phyloP scores from a whole-genome alignment of 2,888 invertebrate species.

The Apotomis turbidana region DNA sequence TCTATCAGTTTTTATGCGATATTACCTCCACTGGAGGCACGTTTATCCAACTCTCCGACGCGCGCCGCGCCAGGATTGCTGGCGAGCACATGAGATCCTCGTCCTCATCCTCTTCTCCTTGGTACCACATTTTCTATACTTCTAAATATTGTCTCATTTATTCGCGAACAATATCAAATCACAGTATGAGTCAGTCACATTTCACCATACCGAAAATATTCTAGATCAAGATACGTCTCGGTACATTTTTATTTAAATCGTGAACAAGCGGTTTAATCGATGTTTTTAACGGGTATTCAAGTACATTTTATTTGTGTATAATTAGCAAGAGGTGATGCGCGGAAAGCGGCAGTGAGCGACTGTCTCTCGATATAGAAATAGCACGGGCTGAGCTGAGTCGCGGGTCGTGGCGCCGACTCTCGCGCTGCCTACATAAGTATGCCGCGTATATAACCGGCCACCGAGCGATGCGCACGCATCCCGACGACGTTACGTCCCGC shows the following conservation, averaged over 20 bases:
- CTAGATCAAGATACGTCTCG: slow-evolving; percentile 19
- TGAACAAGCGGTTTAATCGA: slow-evolving; percentile 16
- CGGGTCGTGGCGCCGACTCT: slow-evolving; percentile 50
- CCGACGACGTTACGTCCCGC: slow-evolving; percentile 4
- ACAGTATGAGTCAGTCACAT: slow-evolving; percentile 31
- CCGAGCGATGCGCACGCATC: slow-evolving; percentile 2
- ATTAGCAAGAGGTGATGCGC: slow-evolving; percentile 77
- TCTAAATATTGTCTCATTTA: slow-evolving; percentile 37
- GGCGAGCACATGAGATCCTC: slow-evolving; percentile 94
- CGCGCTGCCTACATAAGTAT: slow-evolving; percentile 42
- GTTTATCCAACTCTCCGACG: slow-evolving; percentile 95
- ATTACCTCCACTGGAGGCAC: slow-evolving; percentile 93
- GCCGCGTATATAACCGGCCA: slow-evolving; percentile 16
- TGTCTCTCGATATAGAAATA: slow-evolving; percentile 81
- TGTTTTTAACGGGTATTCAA: slow-evolving; percentile 35
- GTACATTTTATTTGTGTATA: slow-evolving; percentile 50
- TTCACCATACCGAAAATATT: slow-evolving; percentile 23
- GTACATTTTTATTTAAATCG: slow-evolving; percentile 25
- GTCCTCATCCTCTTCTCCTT: slow-evolving; percentile 91
- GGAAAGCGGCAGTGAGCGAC: slow-evolving; percentile 79
- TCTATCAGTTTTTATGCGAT: neutral
- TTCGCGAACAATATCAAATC: slow-evolving; percentile 30
- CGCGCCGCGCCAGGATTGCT: slow-evolving; percentile 92
- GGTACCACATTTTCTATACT: slow-evolving; percentile 87
- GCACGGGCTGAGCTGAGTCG: slow-evolving; percentile 74